Base-by-base conservation (phyloP, 2,113 vertebrate species). In the Carettochelys insculpta region DNA sequence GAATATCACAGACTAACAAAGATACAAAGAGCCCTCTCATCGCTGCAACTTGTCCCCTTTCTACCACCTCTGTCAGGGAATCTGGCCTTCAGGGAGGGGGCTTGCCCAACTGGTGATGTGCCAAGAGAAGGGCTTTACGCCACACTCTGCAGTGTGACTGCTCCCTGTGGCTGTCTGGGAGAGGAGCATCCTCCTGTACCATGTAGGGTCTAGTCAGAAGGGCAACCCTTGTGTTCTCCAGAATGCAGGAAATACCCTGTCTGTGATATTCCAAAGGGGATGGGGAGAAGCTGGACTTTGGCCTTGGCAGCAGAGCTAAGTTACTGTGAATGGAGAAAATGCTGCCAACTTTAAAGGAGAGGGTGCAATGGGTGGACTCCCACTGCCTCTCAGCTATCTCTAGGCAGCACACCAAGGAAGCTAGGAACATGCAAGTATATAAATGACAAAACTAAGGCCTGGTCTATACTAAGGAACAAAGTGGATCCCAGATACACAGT, bases 101-200 rank as follows among this genome's bases (percentile, higher is more conserved):
- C 34, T 65, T 65, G 58, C 34, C 58, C 58, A 65, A 19, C 16
- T 0, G 0, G n/a, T 50, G 52, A 73, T 81, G 79, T 89, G 45
- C 48, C 0, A 0, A 38, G 0, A 0, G 65, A 83, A 58, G 0
- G 0, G 17, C 53, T 88, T 75, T 3, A 1, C 13, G 34, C 58
- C 53, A n/a, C 61, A 43, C 11, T 83, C 75, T 52, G 68, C 68
- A 73, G 22, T 65, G 34, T 17, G 58, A 65, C 58, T n/a, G 58
- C 58, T 65, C 31, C 58, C 34, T 65, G 34, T 65, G 58, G 58
- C n/a, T 65, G 34, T 65, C 58, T n/a, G 20, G 58, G 58, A 65
- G 58, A n/a, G 58, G 58, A n/a, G 8, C 34, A 19, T n/a, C 34
- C 8, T n/a, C 34, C 31, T 65, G 27, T 58, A 16, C 16, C n/a